These are phyloP conservation scores for Drosophila nikananu DNA, from an alignment of 1,140 invertebrate genomes.

Conservation along the genomic window DNA sequence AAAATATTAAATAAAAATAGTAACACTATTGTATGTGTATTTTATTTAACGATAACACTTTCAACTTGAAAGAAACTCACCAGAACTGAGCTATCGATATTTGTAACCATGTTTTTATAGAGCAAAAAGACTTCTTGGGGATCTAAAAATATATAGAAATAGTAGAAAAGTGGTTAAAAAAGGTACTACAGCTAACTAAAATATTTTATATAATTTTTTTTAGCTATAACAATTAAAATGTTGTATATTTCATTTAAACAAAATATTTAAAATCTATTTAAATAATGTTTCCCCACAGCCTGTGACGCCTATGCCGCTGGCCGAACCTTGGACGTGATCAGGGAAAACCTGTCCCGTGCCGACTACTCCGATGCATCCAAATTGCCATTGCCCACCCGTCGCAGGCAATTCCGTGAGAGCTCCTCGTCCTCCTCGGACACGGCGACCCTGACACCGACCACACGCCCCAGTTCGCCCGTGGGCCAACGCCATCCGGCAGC, in stretches of 20 bases:
- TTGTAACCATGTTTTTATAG: neutral
- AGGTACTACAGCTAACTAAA: neutral
- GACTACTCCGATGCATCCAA: slow-evolving; percentile 8
- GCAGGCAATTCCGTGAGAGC: neutral
- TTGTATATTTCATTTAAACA: neutral
- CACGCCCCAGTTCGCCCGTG: neutral
- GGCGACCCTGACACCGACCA: neutral
- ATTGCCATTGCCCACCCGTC: neutral
- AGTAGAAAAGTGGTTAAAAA: neutral
- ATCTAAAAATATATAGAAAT: neutral
- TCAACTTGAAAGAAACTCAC: neutral
- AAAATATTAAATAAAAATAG: too few species aligned
- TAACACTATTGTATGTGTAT: too few species aligned
- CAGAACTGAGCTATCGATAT: neutral
- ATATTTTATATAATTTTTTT: neutral
- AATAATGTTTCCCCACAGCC: neutral
- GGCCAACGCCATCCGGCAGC: neutral
- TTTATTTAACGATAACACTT: neutral
- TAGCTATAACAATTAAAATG: too few species aligned
- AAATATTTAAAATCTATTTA: neutral
- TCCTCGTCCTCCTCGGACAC: slow-evolving; percentile 2
- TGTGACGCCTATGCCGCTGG: neutral
- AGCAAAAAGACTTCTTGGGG: neutral
- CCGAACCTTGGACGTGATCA: neutral
- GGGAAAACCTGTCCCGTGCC: neutral